Percentiles rank a stretch among this genome's conserved stretches.
Evolutionary conservation across 2,113 vertebrate species (phyloP).

Genomic region (Dipodomys spectabilis): DNA sequence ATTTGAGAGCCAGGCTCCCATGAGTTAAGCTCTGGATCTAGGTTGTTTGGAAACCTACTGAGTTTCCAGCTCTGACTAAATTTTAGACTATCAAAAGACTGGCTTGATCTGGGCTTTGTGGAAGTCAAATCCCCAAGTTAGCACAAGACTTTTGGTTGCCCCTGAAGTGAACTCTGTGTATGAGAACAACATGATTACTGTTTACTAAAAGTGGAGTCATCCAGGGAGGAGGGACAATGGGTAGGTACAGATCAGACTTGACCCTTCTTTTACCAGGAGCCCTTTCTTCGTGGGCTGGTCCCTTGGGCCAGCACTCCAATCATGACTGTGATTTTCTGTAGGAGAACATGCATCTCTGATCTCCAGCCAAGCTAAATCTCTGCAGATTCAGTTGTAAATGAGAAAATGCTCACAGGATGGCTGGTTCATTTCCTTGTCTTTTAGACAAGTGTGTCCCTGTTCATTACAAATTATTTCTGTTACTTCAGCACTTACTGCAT

Average conservation of each 20-base stretch:
- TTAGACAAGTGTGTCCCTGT: not conserved
- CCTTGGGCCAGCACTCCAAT: not conserved
- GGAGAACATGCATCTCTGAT: not conserved
- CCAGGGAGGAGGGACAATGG: not conserved
- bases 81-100: slow-evolving; percentile 23
- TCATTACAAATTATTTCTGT: not conserved
- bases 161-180: not conserved
- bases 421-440: slow-evolving; percentile 25
- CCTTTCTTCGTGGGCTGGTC: not conserved
- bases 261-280: not conserved
- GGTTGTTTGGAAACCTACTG: not conserved
- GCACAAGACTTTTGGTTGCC: not conserved
- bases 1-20: not conserved
- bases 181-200: not conserved
- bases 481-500: not conserved
- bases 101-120: not conserved
- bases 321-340: rapidly evolving
- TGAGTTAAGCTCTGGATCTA: not conserved
- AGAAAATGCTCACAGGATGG: not conserved
- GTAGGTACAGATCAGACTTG: not conserved
- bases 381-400: slow-evolving; percentile 24
- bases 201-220: not conserved
- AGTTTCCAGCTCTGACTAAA: not conserved
- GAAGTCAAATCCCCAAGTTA: slow-evolving; percentile 40
- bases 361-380: not conserved